Conservation (phyloP, 2,797 vertebrate genomes). For the Sandelia bainsii region DNA sequence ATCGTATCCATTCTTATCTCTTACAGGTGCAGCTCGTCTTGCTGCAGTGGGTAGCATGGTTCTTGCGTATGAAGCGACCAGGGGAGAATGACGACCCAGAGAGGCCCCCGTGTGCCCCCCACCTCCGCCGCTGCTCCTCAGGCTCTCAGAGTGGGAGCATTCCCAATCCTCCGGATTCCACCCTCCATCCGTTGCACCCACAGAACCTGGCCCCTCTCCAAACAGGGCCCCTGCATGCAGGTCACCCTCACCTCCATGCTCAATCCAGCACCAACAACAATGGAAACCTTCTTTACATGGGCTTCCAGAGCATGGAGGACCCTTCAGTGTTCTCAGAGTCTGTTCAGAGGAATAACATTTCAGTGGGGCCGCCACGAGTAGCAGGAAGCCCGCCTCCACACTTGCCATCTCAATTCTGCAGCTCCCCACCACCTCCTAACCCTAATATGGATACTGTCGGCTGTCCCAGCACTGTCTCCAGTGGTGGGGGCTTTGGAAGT, state of each 20-base stretch:
- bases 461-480: conserved; percentile 83
- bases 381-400: conserved; percentile 81
- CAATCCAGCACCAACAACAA: conserved; percentile 83
- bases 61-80: conserved; percentile 86
- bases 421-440: conserved; percentile 77
- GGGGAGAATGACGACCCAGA: conserved; percentile 81
- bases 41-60: conserved; percentile 88
- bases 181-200: conserved; percentile 81
- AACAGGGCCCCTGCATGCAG: conserved; percentile 62
- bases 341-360: conserved; percentile 77
- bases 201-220: conserved; percentile 81
- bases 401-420: conserved; percentile 82
- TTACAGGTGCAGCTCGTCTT: conserved; percentile 82
- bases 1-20: neutral
- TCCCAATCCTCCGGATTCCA: conserved; percentile 72
- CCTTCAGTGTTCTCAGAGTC: conserved; percentile 75
- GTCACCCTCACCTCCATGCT: conserved; percentile 76
- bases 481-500: conserved; percentile 77
- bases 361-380: conserved; percentile 46
- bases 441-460: conserved; percentile 79
- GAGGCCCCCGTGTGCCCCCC: conserved; percentile 83
- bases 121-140: conserved; percentile 86
- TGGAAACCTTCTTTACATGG: conserved; percentile 85
- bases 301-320: conserved; percentile 85
- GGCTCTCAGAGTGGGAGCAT: conserved; percentile 84